Evolutionary conservation across 37 sponge, comb jelly and placozoan genomes (phyloP), one percentile per base, ranked within the genome.

Genomic region (Petrosia ficiformis): DNA sequence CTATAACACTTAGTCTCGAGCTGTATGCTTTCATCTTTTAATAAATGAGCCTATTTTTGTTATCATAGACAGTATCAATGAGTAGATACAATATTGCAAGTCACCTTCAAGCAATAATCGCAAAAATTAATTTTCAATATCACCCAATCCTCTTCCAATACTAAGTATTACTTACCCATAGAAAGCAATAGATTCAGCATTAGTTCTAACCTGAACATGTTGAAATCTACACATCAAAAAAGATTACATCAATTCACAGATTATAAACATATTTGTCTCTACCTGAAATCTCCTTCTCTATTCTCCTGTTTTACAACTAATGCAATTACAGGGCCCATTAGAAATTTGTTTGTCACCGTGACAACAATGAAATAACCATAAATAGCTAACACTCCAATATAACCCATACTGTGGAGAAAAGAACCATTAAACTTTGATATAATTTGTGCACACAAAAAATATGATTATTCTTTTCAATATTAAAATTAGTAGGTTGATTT

Each of bases 241-340:
- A 10, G 48, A 72, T 56, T 42, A 72, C 10, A 34, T 72, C 52
- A 19, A 72, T 72, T 21, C 19, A 1, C 72, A 71, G 54, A 48
- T 8, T 14, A 52, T 39, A 29, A 54, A 11, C 24, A n/a, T n/a
- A n/a, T n/a, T n/a, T 2, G 54, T 3, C n/a, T 16, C 3, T 59
- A 95, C 95, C 96, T 78, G 81, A 95, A 95, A 68, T 95, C 75
- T 57, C 92, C 96, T 65, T 95, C 96, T 63, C 52, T 43, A 28
- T 42, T 74, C 70, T 95, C 96, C 56, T 88, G 82, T 38, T 42
- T 56, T 63, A 88, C 66, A 0, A 95, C 79, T 29, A 73, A 44
- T n/a, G 70, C 16, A 4, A 88, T 86, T 1, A 95, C 79, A 0
- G 87, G 86, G 1, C 87, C 71, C 80, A 92, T 85, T 35, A 91